Percentiles rank a stretch among this genome's conserved stretches.
Evolutionary conservation across 2,888 invertebrate species (phyloP).

Genomic region (Euplagia quadripunctaria): DNA sequence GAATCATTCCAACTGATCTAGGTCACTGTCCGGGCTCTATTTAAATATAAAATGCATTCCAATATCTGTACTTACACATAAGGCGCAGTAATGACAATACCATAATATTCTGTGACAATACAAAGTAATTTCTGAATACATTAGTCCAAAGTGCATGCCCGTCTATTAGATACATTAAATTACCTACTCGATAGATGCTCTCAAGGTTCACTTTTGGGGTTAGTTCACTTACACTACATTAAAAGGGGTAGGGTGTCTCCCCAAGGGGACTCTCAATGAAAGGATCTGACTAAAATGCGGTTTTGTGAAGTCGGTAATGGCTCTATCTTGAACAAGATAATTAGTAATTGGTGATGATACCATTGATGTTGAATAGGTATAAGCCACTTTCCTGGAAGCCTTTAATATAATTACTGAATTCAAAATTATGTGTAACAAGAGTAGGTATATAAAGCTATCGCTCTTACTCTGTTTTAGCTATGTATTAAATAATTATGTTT

Average conservation of each 20-base stretch:
- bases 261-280: constrained; percentile 5
- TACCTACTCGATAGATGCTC: constrained; percentile 31
- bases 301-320: constrained; percentile 6
- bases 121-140: constrained; percentile 28
- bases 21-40: neutral
- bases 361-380: neutral
- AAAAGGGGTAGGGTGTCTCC: constrained; percentile 3
- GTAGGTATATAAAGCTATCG: neutral
- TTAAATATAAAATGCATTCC: neutral
- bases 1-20: constrained; percentile 5
- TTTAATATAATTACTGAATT: neutral
- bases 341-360: neutral
- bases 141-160: constrained; percentile 32
- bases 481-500: too few species aligned
- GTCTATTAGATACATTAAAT: constrained; percentile 45
- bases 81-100: neutral
- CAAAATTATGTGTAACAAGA: neutral
- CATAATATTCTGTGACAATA: too few species aligned
- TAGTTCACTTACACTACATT: constrained; percentile 5
- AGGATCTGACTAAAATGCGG: constrained; percentile 14
- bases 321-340: neutral
- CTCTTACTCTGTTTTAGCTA: too few species aligned
- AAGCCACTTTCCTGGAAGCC: neutral
- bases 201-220: constrained; percentile 22
- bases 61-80: neutral